A percentile compares a stretch with the other conserved stretches of the same genome.
Conservation (phyloP, 2,888 invertebrate genomes). For the Zygogramma bicolorata region DNA sequence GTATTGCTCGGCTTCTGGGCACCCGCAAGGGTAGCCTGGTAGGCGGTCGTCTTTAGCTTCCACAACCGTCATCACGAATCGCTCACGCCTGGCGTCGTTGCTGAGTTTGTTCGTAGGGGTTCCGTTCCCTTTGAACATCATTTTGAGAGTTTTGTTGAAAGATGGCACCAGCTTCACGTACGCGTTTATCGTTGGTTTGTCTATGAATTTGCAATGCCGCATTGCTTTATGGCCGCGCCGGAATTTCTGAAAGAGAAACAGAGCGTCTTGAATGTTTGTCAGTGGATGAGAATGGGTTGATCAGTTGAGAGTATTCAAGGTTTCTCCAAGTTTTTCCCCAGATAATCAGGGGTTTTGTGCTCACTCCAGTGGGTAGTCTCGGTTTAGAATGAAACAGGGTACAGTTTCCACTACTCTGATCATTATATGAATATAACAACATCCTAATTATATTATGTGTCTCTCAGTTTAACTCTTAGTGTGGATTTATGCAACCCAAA, state of each 20-base stretch:
- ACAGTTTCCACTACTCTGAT: too few relatives aligned
- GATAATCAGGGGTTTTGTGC: too few relatives aligned
- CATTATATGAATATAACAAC: too few relatives aligned
- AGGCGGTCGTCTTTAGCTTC: neutral
- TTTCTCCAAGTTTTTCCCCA: too few relatives aligned
- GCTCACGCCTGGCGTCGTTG: conserved; percentile 12
- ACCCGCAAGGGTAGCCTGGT: conserved; percentile 28
- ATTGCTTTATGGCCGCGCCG: conserved; percentile 20
- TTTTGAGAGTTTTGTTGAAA: conserved; percentile 30
- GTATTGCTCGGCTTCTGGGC: conserved; percentile 30
- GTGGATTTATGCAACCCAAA: too few relatives aligned
- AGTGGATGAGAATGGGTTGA: neutral
- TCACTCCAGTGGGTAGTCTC: too few relatives aligned
- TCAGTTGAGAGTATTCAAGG: neutral
- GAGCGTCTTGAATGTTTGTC: neutral
- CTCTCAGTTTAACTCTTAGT: too few relatives aligned
- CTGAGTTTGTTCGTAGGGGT: conserved; percentile 24
- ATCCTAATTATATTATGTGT: too few relatives aligned
- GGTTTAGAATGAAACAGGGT: too few relatives aligned
- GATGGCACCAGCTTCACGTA: conserved; percentile 35
- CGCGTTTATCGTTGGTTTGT: conserved; percentile 22
- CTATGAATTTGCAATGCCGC: conserved; percentile 36
- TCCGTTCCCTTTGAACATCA: conserved; percentile 41
- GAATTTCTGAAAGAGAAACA: conserved; percentile 39
- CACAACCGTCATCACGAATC: conserved; percentile 26